Conservation (phyloP, 2,888 invertebrate species). For the Hecatera dysodea region DNA sequence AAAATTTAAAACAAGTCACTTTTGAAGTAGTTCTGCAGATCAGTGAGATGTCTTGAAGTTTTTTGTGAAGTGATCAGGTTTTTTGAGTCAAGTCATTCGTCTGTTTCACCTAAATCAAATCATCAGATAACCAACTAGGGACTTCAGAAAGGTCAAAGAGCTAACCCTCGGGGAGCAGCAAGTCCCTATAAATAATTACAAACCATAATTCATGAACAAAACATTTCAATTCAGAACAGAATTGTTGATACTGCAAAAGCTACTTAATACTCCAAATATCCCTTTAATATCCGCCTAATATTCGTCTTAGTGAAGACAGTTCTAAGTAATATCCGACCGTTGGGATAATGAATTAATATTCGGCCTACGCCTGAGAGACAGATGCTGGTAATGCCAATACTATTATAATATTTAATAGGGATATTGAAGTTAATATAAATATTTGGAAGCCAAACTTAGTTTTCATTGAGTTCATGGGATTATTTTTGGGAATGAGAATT, state of each 20-base stretch:
- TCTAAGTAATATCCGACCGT: conserved; percentile 22
- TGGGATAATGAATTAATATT: conserved; percentile 61
- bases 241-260: conserved; percentile 24
- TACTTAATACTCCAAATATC: conserved; percentile 46
- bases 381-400: conserved; percentile 57
- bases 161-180: not conserved
- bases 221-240: conserved; percentile 17
- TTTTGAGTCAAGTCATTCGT: no score
- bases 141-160: not conserved
- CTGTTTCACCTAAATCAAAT: not conserved
- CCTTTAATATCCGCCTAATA: conserved; percentile 55
- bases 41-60: no score
- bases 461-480: not conserved
- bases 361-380: conserved; percentile 45
- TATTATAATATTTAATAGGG: conserved; percentile 36
- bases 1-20: no score
- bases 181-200: conserved; percentile 1
- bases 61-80: no score
- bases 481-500: not conserved
- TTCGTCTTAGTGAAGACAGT: conserved; percentile 36
- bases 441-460: not conserved
- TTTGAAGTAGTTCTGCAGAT: no score
- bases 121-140: not conserved
- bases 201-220: conserved; percentile 26
- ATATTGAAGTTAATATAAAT: conserved; percentile 28